Evolutionary conservation across 1,140 invertebrate species (phyloP), one percentile per base, ranked within the genome.

Genomic region (Copidosoma floridanum): DNA sequence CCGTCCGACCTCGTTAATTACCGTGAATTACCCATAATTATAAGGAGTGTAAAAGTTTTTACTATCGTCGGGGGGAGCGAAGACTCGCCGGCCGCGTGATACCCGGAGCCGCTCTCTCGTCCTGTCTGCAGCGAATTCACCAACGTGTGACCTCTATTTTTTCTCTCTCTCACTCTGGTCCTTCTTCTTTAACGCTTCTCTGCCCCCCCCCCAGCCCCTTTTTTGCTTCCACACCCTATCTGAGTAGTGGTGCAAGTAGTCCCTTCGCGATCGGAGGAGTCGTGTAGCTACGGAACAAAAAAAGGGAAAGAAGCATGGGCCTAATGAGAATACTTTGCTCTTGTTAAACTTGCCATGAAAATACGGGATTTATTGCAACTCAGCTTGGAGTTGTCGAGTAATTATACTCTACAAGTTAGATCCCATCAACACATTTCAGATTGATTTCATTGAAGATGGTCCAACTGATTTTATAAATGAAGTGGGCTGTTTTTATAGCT

Each of bases 11-110:
- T 79, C 78, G 77, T 80, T 80, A 80, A 79, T 80, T 80, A 79
- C 74, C 75, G 74, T 75, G 76, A 79, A 79, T 80, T 80, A 79
- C 75, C 77, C 77, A 77, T 80, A 80, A 80, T 80, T 80, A 79
- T 79, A 79, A 79, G 75, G 73, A 79, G 70, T 76, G 74, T 75
- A 79, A 80, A 80, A 80, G 77, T 80, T 80, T 80, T 79, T 79
- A 77, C 77, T 80, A 79, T 79, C 77, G 77, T 79, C 76, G 68
- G 75, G 77, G 77, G 64, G 77, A 68, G 69, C 68, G 65, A 63
- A 70, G 61, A 64, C 50, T 47, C 37, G 43, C 37, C 23, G 54
- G n/a, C 23, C 65, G 68, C 68, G 65, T 79, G 76, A 80, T 79
- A 73, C 76, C 79, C 56, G n/a, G n/a, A 73, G 72, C 66, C 75